phyloP scores from a whole-genome alignment of 2,797 vertebrate genomes.

The Peromyscus melanophrys region DNA sequence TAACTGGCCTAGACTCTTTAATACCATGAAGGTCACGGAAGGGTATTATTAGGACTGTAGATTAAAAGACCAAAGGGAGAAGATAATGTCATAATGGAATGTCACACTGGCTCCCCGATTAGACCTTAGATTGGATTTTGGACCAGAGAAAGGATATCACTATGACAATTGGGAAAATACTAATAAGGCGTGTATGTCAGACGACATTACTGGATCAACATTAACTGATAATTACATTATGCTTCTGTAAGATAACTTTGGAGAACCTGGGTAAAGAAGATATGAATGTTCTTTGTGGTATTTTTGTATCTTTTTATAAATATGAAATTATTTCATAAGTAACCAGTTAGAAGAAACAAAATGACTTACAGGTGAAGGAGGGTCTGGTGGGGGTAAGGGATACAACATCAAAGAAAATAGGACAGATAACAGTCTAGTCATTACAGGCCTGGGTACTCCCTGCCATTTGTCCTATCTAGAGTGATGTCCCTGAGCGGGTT shows the following conservation, averaged over 20 bases:
- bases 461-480: background rate
- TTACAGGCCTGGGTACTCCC: background rate
- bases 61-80: background rate
- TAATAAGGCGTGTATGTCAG: background rate
- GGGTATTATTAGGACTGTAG: background rate
- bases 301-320: conserved; percentile 69
- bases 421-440: background rate
- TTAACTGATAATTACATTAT: conserved; percentile 49
- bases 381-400: background rate
- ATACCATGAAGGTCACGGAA: background rate
- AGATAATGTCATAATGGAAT: background rate
- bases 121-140: background rate
- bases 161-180: background rate
- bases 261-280: conserved; percentile 67
- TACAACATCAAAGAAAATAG: background rate
- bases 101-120: background rate
- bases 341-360: conserved; percentile 55
- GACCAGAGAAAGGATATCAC: background rate
- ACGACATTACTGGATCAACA: background rate
- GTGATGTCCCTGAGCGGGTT: background rate
- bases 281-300: conserved; percentile 64
- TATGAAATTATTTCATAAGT: conserved; percentile 68
- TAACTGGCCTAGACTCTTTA: background rate
- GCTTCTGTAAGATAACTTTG: conserved; percentile 73
- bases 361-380: background rate